These are phyloP conservation scores for Austrofundulus limnaeus DNA, from an alignment of 2,113 vertebrate genomes.

Conservation along the genomic window DNA sequence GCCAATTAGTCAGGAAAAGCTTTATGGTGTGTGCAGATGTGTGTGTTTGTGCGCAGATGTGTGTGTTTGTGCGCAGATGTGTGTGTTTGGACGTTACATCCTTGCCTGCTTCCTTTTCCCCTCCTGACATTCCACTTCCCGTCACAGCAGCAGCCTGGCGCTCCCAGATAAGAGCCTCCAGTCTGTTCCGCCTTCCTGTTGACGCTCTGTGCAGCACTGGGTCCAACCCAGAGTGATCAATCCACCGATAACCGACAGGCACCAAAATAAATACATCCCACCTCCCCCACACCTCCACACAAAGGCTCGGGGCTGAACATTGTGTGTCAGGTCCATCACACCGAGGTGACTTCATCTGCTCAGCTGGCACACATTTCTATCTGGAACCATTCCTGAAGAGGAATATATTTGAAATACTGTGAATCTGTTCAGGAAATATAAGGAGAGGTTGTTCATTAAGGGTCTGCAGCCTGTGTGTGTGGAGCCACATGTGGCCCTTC, in stretches of 20 bases:
- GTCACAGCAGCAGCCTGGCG: slow-evolving; percentile 71
- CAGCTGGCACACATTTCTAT: slow-evolving; percentile 19
- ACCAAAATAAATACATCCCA: slow-evolving; percentile 62
- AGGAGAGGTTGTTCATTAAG: too few relatives aligned
- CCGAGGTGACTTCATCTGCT: slow-evolving; percentile 9
- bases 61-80: slow-evolving; percentile 27
- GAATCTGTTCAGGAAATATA: not conserved
- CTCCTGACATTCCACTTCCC: slow-evolving; percentile 75
- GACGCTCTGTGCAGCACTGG: slow-evolving; percentile 52
- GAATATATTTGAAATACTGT: not conserved
- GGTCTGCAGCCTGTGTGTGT: not conserved
- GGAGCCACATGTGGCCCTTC: not conserved
- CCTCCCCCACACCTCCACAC: slow-evolving; percentile 28
- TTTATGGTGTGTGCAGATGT: not conserved
- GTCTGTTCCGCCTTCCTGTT: slow-evolving; percentile 68
- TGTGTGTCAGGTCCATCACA: not conserved
- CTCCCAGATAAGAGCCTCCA: slow-evolving; percentile 78
- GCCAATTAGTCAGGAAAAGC: slow-evolving; percentile 32
- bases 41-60: slow-evolving; percentile 16
- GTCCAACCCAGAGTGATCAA: slow-evolving; percentile 63
- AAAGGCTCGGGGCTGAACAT: slow-evolving; percentile 6
- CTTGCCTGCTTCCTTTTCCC: slow-evolving; percentile 72
- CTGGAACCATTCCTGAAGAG: slow-evolving; percentile 4
- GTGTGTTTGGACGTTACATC: slow-evolving; percentile 43
- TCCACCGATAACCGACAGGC: slow-evolving; percentile 58